Evolutionary conservation across 2,888 invertebrate species (phyloP).

Genomic region (Nemotelus nigrinus): DNA sequence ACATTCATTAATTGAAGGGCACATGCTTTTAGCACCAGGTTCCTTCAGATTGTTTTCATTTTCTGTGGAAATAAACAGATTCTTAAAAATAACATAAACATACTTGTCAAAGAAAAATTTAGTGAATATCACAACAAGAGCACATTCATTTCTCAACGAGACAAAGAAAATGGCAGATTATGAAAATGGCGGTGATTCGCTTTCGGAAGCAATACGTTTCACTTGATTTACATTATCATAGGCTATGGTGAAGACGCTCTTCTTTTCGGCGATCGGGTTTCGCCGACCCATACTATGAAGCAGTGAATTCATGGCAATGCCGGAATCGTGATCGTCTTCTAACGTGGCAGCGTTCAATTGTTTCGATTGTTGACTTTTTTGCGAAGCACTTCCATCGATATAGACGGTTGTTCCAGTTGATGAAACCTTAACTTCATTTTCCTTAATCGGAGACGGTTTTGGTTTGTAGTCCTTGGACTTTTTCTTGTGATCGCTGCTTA

Average conservation of each 20-base stretch:
- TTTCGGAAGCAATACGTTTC: constrained; percentile 81
- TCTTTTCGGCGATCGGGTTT: constrained; percentile 83
- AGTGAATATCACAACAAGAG: constrained; percentile 44
- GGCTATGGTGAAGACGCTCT: constrained; percentile 92
- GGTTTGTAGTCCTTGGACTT: constrained; percentile 55
- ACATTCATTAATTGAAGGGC: no score
- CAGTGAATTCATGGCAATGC: constrained; percentile 76
- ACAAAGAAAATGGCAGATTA: constrained; percentile 51
- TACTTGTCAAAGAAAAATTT: constrained; percentile 4
- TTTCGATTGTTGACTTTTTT: constrained; percentile 56
- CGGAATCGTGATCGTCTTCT: constrained; percentile 80
- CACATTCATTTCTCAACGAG: constrained; percentile 27
- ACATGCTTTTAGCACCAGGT: no score
- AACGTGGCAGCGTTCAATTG: constrained; percentile 70
- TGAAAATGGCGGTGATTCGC: constrained; percentile 76
- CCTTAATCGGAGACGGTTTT: constrained; percentile 64
- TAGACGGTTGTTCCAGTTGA: constrained; percentile 60
- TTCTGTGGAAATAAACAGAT: no score
- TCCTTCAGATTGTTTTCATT: no score
- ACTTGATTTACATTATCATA: constrained; percentile 88
- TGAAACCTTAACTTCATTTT: constrained; percentile 63
- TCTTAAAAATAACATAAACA: no score
- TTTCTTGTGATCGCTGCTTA: constrained; percentile 53
- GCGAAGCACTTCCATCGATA: constrained; percentile 52
- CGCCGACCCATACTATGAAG: constrained; percentile 70